Evolutionary conservation across 2,797 vertebrate genomes (phyloP), one percentile per base, ranked within the genome.

Genomic region (Schizopygopsis malacanthus): DNA sequence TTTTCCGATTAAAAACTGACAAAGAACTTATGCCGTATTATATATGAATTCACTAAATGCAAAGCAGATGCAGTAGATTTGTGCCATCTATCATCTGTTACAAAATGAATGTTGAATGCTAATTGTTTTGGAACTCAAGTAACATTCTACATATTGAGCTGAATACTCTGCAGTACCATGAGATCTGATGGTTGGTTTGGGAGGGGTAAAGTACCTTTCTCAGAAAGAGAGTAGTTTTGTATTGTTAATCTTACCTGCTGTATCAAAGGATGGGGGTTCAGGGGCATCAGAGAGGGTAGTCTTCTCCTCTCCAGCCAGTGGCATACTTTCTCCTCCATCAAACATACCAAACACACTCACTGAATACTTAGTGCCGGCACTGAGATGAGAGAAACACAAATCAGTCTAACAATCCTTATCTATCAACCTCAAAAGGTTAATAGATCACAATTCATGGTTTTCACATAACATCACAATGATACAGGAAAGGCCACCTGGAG

Each of bases 271-370:
- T 78, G 92, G 88, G 54, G 90, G 89, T 0, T 93, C 94, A 79
- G 97, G 96, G 63, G 90, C 95, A 73, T 99, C 98, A 69, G 92
- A 94, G 86, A 98, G 95, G 18, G 98, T 99, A 81, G 98, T 99
- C 95, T 96, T 97, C 94, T 99, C 98, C 93, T 99, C 95, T 91
- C 98, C 98, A 93, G 97, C 95, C 87, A 99, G 91, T 8, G 98
- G 98, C 90, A 94, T 93, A 92, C 98, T 99, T 93, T 97, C 96
- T 92, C 98, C 98, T 92, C 97, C 97, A 4, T 99, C 98, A 95
- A 99, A 99, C 96, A 99, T 95, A 84, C 98, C 98, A 93, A 96
- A 97, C 91, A 99, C 98, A 93, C 92, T 99, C 86, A 99, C 98
- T 89, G 95, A 95, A 92, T 99, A 99, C 85, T 97, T 98, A 87